Evolutionary conservation across 2,113 vertebrate genomes (phyloP), one percentile per base, ranked within the genome.

Genomic region (Coryphaenoides rupestris): DNA sequence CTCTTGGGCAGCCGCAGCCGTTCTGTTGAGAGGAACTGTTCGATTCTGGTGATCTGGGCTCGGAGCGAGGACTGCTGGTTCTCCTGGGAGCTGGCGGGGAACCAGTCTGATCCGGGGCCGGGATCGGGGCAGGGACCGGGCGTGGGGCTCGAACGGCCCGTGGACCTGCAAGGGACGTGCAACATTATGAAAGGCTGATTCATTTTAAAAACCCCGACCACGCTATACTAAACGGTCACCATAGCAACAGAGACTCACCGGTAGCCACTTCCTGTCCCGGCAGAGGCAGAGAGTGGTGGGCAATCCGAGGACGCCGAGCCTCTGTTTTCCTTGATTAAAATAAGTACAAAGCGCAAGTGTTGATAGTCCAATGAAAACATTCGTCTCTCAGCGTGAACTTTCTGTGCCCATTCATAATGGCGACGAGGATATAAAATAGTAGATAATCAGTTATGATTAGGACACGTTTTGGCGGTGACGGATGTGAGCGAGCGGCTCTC

Each of bases 1-100:
- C 67, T 85, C 76, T 90, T 90, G 57, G 74, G 55, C n/a, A 73
- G 49, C 15, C 33, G 70, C 19, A 83, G 69, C 60, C 72, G 66
- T 59, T 87, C 88, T 5, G 57, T 50, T 24, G 60, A 67, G 23
- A 90, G 81, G n/a, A 89, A 86, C 65, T 83, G 65, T 57, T 90
- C 76, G 0, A 89, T 88, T 72, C 77, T 87, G 7, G 74, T 75
- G 62, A 91, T 88, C 66, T 90, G 86, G 2, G 63, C 73, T 68
- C 85, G 82, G 66, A 90, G 60, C 1, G 79, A 80, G 3, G 78
- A 76, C 64, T 86, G 84, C 21, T 81, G 71, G 10, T 78, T 64
- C 24, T 77, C 76, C 72, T 79, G 78, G 23, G 85, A 86, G 23
- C 40, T 60, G 1, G 50, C 61, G 1, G 16, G 21, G 4, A 70